Conservation (phyloP, 2,888 invertebrate genomes). For the Ochropleura plecta region DNA sequence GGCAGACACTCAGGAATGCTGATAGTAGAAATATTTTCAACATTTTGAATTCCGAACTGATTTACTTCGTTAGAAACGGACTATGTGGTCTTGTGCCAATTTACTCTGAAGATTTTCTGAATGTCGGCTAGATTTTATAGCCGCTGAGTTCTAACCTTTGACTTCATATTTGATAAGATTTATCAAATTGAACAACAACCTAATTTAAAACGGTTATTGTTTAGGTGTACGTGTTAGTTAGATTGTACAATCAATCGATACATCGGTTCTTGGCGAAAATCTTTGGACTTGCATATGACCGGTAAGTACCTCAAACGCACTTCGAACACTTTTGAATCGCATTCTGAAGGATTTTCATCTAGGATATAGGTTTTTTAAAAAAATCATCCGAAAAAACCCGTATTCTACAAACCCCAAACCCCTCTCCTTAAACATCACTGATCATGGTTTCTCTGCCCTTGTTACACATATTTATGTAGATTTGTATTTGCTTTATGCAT, state of each 20-base stretch:
- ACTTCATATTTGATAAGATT: slow-evolving; percentile 19
- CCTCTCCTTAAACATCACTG: no score
- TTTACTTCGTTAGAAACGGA: neutral
- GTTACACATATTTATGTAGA: no score
- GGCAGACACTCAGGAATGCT: neutral
- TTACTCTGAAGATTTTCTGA: neutral
- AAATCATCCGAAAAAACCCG: no score
- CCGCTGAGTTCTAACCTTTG: neutral
- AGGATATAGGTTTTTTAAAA: no score
- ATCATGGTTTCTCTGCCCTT: no score
- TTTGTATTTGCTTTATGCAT: no score
- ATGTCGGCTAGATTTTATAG: neutral
- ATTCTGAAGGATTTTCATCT: no score
- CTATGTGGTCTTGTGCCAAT: neutral
- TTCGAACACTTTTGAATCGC: neutral
- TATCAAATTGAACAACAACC: neutral
- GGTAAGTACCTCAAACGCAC: no score
- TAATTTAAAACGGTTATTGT: neutral
- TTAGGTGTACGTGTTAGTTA: neutral
- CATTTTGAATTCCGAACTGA: slow-evolving; percentile 13
- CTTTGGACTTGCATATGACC: neutral
- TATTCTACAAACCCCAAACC: no score
- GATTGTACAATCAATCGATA: neutral
- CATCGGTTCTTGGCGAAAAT: neutral
- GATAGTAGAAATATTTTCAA: slow-evolving; percentile 11